phyloP scores from a whole-genome alignment of 2,113 vertebrate genomes.

The Coreoperca whiteheadi region DNA sequence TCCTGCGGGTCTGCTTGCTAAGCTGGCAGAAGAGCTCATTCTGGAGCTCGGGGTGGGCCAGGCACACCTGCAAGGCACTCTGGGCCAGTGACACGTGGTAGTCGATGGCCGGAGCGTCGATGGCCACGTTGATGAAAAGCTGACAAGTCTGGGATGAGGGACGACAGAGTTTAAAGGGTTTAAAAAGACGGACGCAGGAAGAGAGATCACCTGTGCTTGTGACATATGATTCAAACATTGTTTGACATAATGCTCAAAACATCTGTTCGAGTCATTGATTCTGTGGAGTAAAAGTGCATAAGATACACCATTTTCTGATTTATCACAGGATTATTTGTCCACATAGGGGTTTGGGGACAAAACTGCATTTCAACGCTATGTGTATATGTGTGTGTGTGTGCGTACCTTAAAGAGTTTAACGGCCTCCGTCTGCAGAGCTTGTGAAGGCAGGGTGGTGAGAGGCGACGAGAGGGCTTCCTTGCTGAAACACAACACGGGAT shows the following conservation, averaged over 20 bases:
- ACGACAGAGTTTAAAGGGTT: not conserved
- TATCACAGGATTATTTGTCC: not conserved
- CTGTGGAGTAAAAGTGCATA: not conserved
- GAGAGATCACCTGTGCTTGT: not conserved
- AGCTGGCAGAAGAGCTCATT: constrained; percentile 98
- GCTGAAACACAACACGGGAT: constrained; percentile 93
- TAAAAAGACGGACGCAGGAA: not conserved
- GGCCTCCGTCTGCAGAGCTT: constrained; percentile 97
- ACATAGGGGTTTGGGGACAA: no score
- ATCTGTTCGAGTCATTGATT: not conserved
- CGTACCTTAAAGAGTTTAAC: constrained; percentile 97
- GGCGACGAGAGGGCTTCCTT: constrained; percentile 94
- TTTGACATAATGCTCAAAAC: not conserved
- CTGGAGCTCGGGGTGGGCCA: constrained; percentile 96
- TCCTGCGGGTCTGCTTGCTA: constrained; percentile 94
- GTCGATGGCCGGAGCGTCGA: constrained; percentile 97
- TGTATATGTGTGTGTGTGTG: not conserved
- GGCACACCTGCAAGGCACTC: constrained; percentile 95
- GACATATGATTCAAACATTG: not conserved
- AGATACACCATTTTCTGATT: not conserved
- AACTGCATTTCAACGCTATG: no score
- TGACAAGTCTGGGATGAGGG: constrained; percentile 91
- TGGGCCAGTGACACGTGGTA: constrained; percentile 98
- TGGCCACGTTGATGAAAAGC: constrained; percentile 96
- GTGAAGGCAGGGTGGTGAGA: constrained; percentile 95